Percentiles rank a stretch among this genome's conserved stretches.
These are phyloP conservation scores for Pseudorhiza aurosa DNA, from an alignment of 30 jellyfish, hydroid and myxozoan genomes.

Conservation along the genomic window DNA sequence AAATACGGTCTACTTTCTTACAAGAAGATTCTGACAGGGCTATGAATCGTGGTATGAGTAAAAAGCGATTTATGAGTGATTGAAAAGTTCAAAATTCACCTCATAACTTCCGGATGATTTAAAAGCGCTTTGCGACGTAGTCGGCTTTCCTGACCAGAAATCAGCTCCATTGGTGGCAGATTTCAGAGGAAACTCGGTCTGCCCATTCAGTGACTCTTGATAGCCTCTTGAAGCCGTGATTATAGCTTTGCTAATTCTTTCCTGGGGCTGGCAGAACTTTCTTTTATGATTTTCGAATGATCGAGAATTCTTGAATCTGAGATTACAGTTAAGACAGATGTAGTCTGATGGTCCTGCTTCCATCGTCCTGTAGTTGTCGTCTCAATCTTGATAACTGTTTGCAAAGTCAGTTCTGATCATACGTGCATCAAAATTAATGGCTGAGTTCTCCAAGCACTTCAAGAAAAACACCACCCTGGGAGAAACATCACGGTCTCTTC, in stretches of 20 bases:
- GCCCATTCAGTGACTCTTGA: not conserved
- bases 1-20: too few relatives aligned
- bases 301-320: constrained; percentile 57
- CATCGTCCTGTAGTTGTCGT: too few relatives aligned
- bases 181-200: constrained; percentile 3
- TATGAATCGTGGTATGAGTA: too few relatives aligned
- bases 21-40: too few relatives aligned
- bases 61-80: too few relatives aligned
- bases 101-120: not conserved
- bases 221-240: not conserved
- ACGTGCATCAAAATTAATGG: too few relatives aligned
- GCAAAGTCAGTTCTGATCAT: too few relatives aligned
- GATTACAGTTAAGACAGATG: constrained; percentile 61
- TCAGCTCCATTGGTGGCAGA: constrained; percentile 2
- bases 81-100: too few relatives aligned
- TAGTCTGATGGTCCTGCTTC: constrained; percentile 62
- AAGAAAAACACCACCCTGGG: too few relatives aligned
- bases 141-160: not conserved
- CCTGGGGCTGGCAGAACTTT: constrained; percentile 63
- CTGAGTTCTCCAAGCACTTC: too few relatives aligned
- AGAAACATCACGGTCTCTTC: too few relatives aligned
- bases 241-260: not conserved
- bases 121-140: not conserved
- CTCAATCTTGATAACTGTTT: too few relatives aligned
- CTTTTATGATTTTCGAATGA: constrained; percentile 66